Evolutionary conservation across 2,797 vertebrate species (phyloP), one percentile per base, ranked within the genome.

Genomic region (Sphenopsis melanotis): DNA sequence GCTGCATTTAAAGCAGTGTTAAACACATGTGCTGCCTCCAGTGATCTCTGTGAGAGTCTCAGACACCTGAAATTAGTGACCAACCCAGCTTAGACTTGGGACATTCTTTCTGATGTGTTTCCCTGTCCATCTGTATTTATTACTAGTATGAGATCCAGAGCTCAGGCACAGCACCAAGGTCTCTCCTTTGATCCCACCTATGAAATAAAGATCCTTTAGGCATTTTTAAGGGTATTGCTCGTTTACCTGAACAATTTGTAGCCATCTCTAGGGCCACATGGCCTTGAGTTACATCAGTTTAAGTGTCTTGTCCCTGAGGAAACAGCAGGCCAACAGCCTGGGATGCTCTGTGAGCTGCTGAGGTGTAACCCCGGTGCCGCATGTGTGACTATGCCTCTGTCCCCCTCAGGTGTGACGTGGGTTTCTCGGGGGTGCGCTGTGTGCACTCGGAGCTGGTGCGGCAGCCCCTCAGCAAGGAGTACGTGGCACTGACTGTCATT

Each of bases 401-500:
- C 3, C 4, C 14, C 12, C 66, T 23, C 79, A 98, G 98, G 91
- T 98, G 98, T 78, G 95, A 98, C 0, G 85, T 95, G 11, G 98
- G 98, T 53, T 98, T 97, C 72, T 97, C 95, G 0, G 98, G 98
- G 2, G 79, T 92, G 57, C 97, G 98, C 0, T 98, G 98, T 1
- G 97, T 98, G 80, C 98, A 98, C 52, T 97, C 97, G 5, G 96
- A 97, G 23, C 91, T 98, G 4, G 94, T 98, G 64, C 89, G 87
- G 10, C 95, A 96, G 9, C 98, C 98, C 56, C 90, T 98, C 84
- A 98, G 96, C 61, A 97, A 96, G 83, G 98, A 98, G 87, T 98
- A 98, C 0, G 90, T 98, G 87, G 98, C 92, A 0, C 90, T 98
- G 86, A 98, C 97, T 0, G 94, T 97, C n/a, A 97, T 98, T 13